These are phyloP conservation scores for Monodelphis domestica DNA, from an alignment of 2,797 vertebrate species.

Conservation along the genomic window DNA sequence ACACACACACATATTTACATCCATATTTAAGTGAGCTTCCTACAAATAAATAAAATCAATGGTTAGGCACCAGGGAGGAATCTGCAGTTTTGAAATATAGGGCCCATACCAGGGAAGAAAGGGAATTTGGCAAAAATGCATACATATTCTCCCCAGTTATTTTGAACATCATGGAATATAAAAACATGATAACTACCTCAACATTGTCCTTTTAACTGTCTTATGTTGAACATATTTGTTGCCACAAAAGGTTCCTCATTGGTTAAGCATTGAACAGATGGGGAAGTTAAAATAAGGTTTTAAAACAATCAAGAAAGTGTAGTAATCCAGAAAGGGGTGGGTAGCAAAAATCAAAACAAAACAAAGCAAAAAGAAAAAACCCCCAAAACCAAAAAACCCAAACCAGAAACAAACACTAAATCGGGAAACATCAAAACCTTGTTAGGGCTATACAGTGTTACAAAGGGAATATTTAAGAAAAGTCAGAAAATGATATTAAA, in stretches of 20 bases:
- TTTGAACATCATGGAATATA: conserved; percentile 19
- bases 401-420: conserved; percentile 8
- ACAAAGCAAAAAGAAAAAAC: too few relatives aligned
- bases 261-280: conserved; percentile 33
- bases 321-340: conserved; percentile 61
- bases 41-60: neutral
- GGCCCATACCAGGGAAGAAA: conserved; percentile 20
- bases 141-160: neutral
- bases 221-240: conserved; percentile 23
- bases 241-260: conserved; percentile 48
- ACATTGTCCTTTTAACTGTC: conserved; percentile 43
- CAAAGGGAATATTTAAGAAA: conserved; percentile 29
- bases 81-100: neutral
- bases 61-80: neutral
- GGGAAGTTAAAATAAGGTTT: conserved; percentile 58
- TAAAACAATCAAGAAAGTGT: conserved; percentile 60
- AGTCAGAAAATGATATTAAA: conserved; percentile 56
- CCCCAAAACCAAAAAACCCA: neutral
- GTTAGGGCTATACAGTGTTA: conserved; percentile 20
- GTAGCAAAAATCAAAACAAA: neutral
- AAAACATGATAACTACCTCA: conserved; percentile 24
- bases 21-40: neutral
- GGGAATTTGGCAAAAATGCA: conserved; percentile 47
- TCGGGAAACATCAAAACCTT: conserved; percentile 49
- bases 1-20: neutral